Base-by-base conservation (phyloP, 2,113 vertebrate species). In the Solenodon paradoxus region DNA sequence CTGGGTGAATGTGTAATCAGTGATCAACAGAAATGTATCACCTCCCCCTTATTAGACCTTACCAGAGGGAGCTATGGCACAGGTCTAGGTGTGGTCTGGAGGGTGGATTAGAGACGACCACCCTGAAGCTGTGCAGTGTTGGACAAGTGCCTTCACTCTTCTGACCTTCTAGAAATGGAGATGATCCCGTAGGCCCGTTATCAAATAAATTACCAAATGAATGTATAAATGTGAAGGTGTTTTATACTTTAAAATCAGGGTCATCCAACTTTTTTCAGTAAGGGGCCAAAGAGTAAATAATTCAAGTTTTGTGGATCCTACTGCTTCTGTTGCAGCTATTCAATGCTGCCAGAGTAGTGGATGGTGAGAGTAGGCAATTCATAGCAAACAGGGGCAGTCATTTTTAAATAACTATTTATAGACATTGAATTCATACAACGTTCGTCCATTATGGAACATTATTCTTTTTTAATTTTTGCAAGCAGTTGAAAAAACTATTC, bases 391-490 rank as follows among this genome's bases (percentile, higher is more conserved):
- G 38, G 6, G 35, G 53, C 1, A 5, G 42, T 26, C 61, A 12
- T 78, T 49, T 78, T 71, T 38, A 80, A 53, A 77, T 38, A 64
- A 85, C 86, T 47, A 71, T 77, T 83, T 49, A 35, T 51, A 53
- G 47, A 35, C 64, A 35, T 8, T 42, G 42, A 69, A 61, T 63
- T 59, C 40, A 78, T 19, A 28, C 47, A 64, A 78, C 63, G 88
- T 85, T 95, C 24, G 78, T 0, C 3, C 26, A 64, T 64, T 13
- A 51, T 57, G 30, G 49, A 82, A 61, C 63, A 49, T 30, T 45
- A 71, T 47, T 88, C 9, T 77, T 88, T 94, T 69, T 90, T 68
- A n/a, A n/a, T 57, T 84, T 90, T 95, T 32, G 5, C 13, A 57
- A 30, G 2, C 9, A 78, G 64, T 77, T 81, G 82, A 90, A 84